Evolutionary conservation across 53 echinoderm and acorn worm genomes (phyloP).

Genomic region (Temnopleurus reevesii): DNA sequence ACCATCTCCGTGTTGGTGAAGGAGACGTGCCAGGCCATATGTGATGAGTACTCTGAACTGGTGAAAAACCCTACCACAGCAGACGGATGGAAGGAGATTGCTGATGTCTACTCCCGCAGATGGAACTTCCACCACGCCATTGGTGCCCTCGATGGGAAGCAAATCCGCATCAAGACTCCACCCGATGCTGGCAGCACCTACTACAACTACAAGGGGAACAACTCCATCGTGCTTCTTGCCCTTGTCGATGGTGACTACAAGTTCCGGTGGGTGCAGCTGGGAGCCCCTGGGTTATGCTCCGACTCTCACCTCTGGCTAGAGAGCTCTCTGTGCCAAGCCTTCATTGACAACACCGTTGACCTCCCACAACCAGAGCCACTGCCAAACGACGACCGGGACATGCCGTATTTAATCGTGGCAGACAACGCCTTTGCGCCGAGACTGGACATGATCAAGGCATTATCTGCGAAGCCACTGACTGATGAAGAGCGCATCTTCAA

Average conservation of each 20-base stretch:
- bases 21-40: conserved; percentile 31
- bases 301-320: too few relatives aligned
- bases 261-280: not conserved
- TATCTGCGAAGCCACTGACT: too few relatives aligned
- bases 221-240: not conserved
- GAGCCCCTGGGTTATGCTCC: not conserved
- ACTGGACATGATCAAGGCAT: too few relatives aligned
- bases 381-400: too few relatives aligned
- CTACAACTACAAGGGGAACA: conserved; percentile 4
- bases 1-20: conserved; percentile 28
- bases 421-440: too few relatives aligned
- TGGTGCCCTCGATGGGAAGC: conserved; percentile 21
- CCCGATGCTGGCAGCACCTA: not conserved
- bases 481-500: too few relatives aligned
- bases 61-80: conserved; percentile 10
- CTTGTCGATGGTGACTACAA: conserved; percentile 23
- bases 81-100: conserved; percentile 45
- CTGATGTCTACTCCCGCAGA: not conserved
- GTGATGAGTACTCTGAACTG: not conserved
- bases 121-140: conserved; percentile 43
- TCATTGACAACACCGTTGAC: not conserved
- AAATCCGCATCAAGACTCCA: not conserved
- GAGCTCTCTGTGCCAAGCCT: too few relatives aligned
- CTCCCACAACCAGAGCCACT: too few relatives aligned
- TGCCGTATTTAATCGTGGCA: too few relatives aligned